These are phyloP conservation scores for Lepidochrysops patricia DNA, from an alignment of 2,888 invertebrate species.

Conservation along the genomic window DNA sequence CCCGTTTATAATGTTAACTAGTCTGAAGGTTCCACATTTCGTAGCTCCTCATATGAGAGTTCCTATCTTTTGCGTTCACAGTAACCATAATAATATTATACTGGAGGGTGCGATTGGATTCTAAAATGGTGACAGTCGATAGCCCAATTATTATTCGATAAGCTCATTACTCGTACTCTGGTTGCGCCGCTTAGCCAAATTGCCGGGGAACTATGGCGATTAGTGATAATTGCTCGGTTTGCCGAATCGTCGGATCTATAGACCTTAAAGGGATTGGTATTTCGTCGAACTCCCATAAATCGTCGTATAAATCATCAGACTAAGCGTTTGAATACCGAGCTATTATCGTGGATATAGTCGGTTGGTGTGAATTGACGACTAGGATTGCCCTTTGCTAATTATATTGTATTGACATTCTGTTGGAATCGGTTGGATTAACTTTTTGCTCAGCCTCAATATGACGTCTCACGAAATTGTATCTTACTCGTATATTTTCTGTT, in stretches of 20 bases:
- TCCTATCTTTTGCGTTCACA: too few relatives aligned
- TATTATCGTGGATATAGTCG: not conserved
- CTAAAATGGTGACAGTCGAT: constrained; percentile 33
- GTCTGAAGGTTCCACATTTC: not conserved
- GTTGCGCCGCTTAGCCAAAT: constrained; percentile 35
- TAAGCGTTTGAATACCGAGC: not conserved
- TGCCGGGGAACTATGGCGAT: constrained; percentile 54
- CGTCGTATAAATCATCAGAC: constrained; percentile 20
- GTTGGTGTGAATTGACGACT: not conserved
- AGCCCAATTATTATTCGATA: constrained; percentile 28
- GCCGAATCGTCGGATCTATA: constrained; percentile 47
- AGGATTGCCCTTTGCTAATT: not conserved
- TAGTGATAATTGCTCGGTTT: constrained; percentile 57
- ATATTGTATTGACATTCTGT: not conserved
- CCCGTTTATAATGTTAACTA: too few relatives aligned
- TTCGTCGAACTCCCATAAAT: constrained; percentile 20
- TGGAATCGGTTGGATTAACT: not conserved
- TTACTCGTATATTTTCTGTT: too few relatives aligned
- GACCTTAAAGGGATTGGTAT: constrained; percentile 27
- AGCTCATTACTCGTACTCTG: constrained; percentile 49
- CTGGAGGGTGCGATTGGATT: not conserved
- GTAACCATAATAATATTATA: not conserved
- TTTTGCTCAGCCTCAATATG: too few relatives aligned
- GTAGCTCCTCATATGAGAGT: too few relatives aligned
- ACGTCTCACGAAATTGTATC: too few relatives aligned